Base-by-base conservation (phyloP, 2,113 vertebrate species). In the Gymnorhina tibicen region DNA sequence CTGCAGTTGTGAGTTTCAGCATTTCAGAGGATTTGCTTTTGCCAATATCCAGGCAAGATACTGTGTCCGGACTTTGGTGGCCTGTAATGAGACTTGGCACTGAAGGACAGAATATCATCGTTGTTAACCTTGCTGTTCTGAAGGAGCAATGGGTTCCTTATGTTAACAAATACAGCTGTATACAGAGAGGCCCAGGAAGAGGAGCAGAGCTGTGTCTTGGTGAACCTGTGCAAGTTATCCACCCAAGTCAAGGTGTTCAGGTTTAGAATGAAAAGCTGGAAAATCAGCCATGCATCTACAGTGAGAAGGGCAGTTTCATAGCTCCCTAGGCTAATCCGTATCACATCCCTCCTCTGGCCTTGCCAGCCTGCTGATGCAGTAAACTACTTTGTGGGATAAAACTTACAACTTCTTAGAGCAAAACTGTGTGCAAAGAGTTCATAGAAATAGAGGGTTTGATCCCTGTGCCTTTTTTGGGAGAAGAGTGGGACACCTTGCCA, bases 101-200 rank as follows among this genome's bases (percentile, higher is more conserved):
- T 39, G 72, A 17, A 8, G 20, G 10, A 3, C 4, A n/a, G 30
- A 13, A 1, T 9, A 2, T 46, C 27, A 2, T 22, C 18, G 0
- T 12, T 15, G 35, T 14, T 42, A 12, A 13, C 23, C 42, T 22
- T 19, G 47, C 60, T 50, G 1, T 27, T 32, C 30, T 24, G 73
- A 6, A 62, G 52, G 21, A 27, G 47, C 1, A 3, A 8, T 3
- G 8, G 33, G 4, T 42, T 37, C 44, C 55, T 46, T 11, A 0
- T 9, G 46, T 6, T 23, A 35, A 44, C 37, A 67, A n/a, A 41
- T 4, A 5, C 12, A 46, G 37, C 28, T 23, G 3, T 12, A 0
- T 3, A 0, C 13, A 32, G 66, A 20, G 19, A 56, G 39, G 3
- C 18, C 0, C 0, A 39, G 23, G 10, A 28, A 7, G 47, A 32